A percentile compares a stretch with the other conserved stretches of the same genome.
Conservation (phyloP, 2,797 vertebrate genomes). For the Enteromius trimaculatus region DNA sequence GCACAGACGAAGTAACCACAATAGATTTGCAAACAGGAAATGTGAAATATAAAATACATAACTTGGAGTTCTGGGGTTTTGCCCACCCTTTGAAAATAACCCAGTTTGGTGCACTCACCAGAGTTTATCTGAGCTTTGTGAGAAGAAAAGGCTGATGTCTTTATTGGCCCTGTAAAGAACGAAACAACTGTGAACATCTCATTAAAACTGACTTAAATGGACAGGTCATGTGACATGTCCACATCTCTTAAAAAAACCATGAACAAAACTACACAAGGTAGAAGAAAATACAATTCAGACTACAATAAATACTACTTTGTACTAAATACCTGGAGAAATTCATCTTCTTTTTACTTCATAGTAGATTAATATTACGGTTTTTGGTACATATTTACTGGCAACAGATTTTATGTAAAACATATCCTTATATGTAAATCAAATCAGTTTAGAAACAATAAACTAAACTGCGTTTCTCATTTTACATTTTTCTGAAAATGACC, state of each 20-base stretch:
- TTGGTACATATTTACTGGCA: neutral
- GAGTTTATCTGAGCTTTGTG: conserved; percentile 48
- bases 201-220: neutral
- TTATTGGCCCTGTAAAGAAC: conserved; percentile 65
- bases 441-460: neutral
- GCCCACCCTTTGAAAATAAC: neutral
- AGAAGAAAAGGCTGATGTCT: conserved; percentile 68
- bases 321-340: neutral
- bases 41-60: neutral
- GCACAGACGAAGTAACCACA: conserved; percentile 18
- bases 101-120: conserved; percentile 63
- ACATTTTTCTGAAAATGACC: neutral
- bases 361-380: neutral
- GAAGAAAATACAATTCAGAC: neutral
- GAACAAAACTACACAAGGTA: neutral
- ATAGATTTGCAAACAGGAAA: neutral
- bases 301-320: neutral
- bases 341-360: neutral
- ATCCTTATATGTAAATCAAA: neutral
- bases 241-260: conserved; percentile 3
- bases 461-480: neutral
- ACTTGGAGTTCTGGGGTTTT: neutral
- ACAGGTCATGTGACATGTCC: neutral
- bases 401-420: neutral
- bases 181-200: neutral